Conservation (phyloP, 2,113 vertebrate species). For the Danionella cerebrum region DNA sequence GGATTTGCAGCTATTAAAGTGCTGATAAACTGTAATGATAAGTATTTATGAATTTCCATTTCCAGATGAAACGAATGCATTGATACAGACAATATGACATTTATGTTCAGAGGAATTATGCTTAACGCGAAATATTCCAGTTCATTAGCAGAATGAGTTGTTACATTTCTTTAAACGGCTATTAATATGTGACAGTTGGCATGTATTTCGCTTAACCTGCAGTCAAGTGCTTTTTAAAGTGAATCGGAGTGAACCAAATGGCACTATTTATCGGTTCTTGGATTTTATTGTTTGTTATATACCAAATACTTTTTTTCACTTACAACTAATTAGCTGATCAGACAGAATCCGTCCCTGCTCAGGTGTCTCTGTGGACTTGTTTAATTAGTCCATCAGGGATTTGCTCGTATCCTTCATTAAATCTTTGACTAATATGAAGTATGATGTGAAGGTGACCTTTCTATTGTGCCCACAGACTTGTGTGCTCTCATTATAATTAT, state of each 20-base stretch:
- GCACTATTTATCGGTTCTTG: slow-evolving; percentile 18
- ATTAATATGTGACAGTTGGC: background rate
- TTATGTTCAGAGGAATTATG: background rate
- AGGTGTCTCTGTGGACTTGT: background rate
- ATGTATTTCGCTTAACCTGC: background rate
- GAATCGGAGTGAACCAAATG: background rate
- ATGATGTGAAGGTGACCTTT: background rate
- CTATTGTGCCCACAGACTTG: background rate
- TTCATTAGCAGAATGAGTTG: background rate
- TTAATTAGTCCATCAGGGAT: slow-evolving; percentile 25
- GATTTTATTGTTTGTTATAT: background rate
- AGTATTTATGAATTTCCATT: background rate
- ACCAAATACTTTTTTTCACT: slow-evolving; percentile 37
- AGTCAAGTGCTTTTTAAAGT: slow-evolving; percentile 2
- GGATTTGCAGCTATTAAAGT: background rate
- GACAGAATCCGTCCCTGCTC: background rate
- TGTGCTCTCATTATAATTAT: background rate
- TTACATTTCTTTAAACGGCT: background rate
- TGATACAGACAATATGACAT: background rate
- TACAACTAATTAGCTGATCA: slow-evolving; percentile 23
- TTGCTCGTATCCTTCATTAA: background rate
- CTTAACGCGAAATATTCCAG: background rate
- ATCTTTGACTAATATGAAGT: background rate
- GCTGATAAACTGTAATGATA: background rate
- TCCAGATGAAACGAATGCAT: background rate